Evolutionary conservation across 53 echinoderm and acorn worm species (phyloP), one percentile per base, ranked within the genome.

Genomic region (Mesocentrotus franciscanus): DNA sequence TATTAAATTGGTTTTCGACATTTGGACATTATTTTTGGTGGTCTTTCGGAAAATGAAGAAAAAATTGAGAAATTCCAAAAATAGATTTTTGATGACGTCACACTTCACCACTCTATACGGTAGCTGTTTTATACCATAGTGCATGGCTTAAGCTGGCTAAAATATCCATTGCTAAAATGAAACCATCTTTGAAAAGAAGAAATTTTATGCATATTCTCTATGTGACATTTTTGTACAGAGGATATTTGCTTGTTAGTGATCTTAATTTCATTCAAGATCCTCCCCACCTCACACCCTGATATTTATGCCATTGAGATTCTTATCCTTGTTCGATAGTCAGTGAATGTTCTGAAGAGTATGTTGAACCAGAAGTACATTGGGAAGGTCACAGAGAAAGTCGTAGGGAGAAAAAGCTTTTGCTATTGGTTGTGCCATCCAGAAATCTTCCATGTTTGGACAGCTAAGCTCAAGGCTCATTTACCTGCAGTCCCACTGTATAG

Each of bases 391-490:
- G 42, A 42, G 22, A 42, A 64, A 64, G 20, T 15, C 64, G 17
- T n/a, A 8, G 58, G 58, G 81, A 58, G 58, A 87, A 27, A 56
- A 27, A 29, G 87, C 57, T 57, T 87, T n/a, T 57, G 17, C 87
- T 87, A 87, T 87, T 57, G 87, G 59, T 87, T 87, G 87, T 58
- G 34, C 87, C 56, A 87, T 87, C 87, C 57, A 87, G 56, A 58
- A 87, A 87, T 87, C 87, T 57, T 56, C 27, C 26, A 18, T 87
- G 87, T 87, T 87, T 87, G 87, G 87, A 87, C 87, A 87, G 87
- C 87, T 87, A 56, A 87, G 87, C 87, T 87, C 87, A 87, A 87
- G 87, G 87, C 87, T 87, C 87, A 58, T 87, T 87, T 58, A 58
- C 87, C 87, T 27, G 26, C 87, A 87, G 87, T 91, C 91, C 66